Conservation (phyloP, 37 sponge, comb jelly and placozoan species). For the Chondrosia reniformis region DNA sequence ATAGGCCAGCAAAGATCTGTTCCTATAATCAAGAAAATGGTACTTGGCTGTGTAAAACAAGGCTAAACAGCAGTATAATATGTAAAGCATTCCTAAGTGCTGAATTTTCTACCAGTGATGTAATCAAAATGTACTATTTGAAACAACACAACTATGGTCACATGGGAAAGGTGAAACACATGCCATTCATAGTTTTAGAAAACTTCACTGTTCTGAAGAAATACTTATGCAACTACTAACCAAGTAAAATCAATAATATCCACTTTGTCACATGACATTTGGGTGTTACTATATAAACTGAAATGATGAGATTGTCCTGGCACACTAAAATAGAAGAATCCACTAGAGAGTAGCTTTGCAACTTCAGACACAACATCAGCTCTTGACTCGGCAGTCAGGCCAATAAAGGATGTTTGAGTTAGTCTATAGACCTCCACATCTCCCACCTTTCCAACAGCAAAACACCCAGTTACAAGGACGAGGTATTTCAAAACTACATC, state of each 20-base stretch:
- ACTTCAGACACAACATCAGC: slow-evolving; percentile 54
- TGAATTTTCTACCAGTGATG: too few species aligned
- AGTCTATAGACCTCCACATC: slow-evolving; percentile 71
- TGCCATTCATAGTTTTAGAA: too few species aligned
- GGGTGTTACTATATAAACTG: slow-evolving; percentile 46
- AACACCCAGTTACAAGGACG: slow-evolving; percentile 65
- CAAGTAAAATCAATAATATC: slow-evolving; percentile 49
- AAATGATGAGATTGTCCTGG: slow-evolving; percentile 42
- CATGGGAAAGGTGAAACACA: too few species aligned
- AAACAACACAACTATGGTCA: too few species aligned
- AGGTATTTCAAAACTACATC: slow-evolving; percentile 40
- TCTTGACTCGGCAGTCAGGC: slow-evolving; percentile 24
- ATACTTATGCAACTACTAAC: slow-evolving; percentile 34
- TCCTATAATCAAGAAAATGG: slow-evolving; percentile 60
- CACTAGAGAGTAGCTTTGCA: slow-evolving; percentile 63
- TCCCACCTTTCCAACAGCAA: slow-evolving; percentile 55
- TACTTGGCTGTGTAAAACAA: too few species aligned
- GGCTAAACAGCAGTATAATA: too few species aligned
- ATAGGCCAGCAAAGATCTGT: slow-evolving; percentile 57
- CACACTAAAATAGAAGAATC: slow-evolving; percentile 69
- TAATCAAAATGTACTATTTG: too few species aligned
- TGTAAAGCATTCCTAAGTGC: too few species aligned
- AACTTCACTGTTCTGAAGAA: too few species aligned
- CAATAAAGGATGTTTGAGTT: slow-evolving; percentile 57
- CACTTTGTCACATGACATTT: slow-evolving; percentile 37